Base-by-base conservation (phyloP, 2,113 vertebrate genomes). In the Chaetodon auriga region DNA sequence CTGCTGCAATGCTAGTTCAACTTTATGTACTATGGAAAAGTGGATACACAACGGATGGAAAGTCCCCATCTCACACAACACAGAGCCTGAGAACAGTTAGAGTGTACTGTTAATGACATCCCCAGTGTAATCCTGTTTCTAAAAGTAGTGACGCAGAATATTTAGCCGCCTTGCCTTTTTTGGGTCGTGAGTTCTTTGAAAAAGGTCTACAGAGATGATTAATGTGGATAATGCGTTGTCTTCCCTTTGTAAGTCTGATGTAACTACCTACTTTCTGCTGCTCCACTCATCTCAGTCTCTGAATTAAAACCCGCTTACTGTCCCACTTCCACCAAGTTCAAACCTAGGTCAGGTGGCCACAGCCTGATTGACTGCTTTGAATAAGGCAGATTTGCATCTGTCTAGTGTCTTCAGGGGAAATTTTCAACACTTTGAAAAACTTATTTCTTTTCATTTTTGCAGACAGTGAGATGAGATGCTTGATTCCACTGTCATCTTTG, bases 51-150 rank as follows among this genome's bases (percentile, higher is more conserved):
- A 63, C 5, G 46, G 5, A 75, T 70, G 84, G 90, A 85, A 92
- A 92, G 75, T 87, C 86, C 84, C 25, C 10, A 30, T 89, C 58
- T 75, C 45, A 80, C 23, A 64, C 69, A 70, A 68, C 46, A 75
- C 58, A 71, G 75, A 83, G 68, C 84, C 75, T 91, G 86, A 91
- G 83, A 93, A 89, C 83, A 77, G 65, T 72, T 66, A 21, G 11
- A 70, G 48, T 68, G 85, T 68, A 75, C 53, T 80, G 80, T 49
- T 86, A 83, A 85, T 90, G 83, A 84, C 77, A 85, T 93, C 90
- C 88, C 84, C 60, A 58, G 79, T 85, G 88, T 76, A 90, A 87
- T 82, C 69, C 48, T 68, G 72, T 2, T 38, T 78, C 88, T 89
- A 88, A 78, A 92, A 92, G 83, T 84, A 87, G 85, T 60, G 71